Base-by-base conservation (phyloP, 2,888 invertebrate genomes). In the Malthinus seriepunctatus region DNA sequence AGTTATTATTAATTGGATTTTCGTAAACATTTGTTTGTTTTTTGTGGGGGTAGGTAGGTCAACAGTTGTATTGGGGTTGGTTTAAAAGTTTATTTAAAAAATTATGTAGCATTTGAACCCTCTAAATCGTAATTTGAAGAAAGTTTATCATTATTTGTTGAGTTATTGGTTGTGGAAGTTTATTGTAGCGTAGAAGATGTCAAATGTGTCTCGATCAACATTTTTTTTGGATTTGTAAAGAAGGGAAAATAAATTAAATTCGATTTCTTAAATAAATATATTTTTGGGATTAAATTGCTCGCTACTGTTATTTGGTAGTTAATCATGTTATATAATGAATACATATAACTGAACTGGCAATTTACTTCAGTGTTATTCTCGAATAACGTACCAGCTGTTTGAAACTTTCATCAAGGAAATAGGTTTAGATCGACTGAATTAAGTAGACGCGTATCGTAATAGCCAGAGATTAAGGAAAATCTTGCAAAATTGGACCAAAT, bases 321-420 rank as follows among this genome's bases (percentile, higher is more conserved):
- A 69, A 69, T 69, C 65, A 68, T 63, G 62, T 67, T 68, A 65
- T 63, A 68, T 68, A 63, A 67, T 62, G 66, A 69, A 68, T 68
- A 64, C 68, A 66, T 63, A 68, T 65, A 67, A 69, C 64, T 63
- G 64, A 63, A 63, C 56, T 65, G 65, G 64, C 64, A 68, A 66
- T 69, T 69, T 69, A 64, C 63, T 63, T 64, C 63, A 54, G 64
- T 63, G 61, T 65, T 66, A 67, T 68, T 59, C 65, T 51, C 59
- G 66, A 68, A 69, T 67, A 67, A 69, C 65, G 67, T 63, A 67
- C 64, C 68, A 64, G 63, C 55, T 65, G 63, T 61, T 67, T 62
- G 63, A 67, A 67, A 64, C 62, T 67, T 67, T 67, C 65, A 66
- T 64, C 60, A 56, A 62, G 63, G 62, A 23, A 65, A 66, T 63